Evolutionary conservation across 2,888 invertebrate species (phyloP), one percentile per base, ranked within the genome.

Genomic region (Lydus trimaculatus): DNA sequence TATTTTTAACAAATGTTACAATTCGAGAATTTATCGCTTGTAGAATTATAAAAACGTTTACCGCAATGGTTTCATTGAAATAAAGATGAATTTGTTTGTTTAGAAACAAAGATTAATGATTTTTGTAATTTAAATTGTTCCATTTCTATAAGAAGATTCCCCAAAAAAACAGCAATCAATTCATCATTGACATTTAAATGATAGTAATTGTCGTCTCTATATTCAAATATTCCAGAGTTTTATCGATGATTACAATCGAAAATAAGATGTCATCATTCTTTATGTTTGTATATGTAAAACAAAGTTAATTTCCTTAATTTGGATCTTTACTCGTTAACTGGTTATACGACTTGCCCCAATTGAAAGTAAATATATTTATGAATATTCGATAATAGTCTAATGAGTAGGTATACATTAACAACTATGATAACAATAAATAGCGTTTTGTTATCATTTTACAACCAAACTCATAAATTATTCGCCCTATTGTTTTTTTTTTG

Each of bases 371-470:
- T 36, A 61, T 36, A 36, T 31, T 61, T 61, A 61, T 61, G n/a
- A 39, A 31, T 33, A 61, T 61, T 61, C 61, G 39, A 61, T 36
- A 61, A 39, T 33, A 56, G 56, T 56, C 15, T 25, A 56, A 20
- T 13, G 25, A 23, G 43, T 43, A n/a, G n/a, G 5, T n/a, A 43
- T 3, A 36, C 43, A n/a, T 43, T 17, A 7, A 17, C 4, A 17
- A 4, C 43, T 43, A 43, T 43, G 43, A 43, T 43, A 43, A 43
- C 43, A 43, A 4, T 17, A 43, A 43, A 43, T 43, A 43, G 43
- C n/a, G 43, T 36, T 36, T 36, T 36, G 28, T 28, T 36, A 36
- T 36, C 36, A 36, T 13, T 36, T 13, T 11, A 11, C 13, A 36
- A 17, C 17, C 8, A n/a, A 4, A 17, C n/a, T 17, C 43, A 17